Conservation (phyloP, 1,140 invertebrate species). For the Eupeodes corollae region DNA sequence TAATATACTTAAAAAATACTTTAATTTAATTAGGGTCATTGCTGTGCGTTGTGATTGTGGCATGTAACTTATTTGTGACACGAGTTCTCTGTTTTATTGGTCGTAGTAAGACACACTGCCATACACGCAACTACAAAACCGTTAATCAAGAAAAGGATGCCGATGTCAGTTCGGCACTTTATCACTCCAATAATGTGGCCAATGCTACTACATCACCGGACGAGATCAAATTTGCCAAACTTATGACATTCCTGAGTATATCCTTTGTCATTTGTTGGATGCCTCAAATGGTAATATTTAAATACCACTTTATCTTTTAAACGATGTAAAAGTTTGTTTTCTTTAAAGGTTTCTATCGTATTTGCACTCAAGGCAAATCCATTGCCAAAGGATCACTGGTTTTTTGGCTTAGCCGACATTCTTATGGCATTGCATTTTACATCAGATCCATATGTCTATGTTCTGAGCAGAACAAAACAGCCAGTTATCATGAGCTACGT, state of each 20-base stretch:
- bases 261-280: conserved; percentile 76
- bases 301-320: not conserved
- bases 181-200: conserved; percentile 12
- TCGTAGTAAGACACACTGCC: conserved; percentile 23
- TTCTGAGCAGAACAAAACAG: conserved; percentile 49
- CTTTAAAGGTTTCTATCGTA: conserved; percentile 55
- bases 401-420: conserved; percentile 50
- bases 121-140: conserved; percentile 29
- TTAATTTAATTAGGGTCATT: conserved; percentile 46
- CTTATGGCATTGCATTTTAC: conserved; percentile 71
- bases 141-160: conserved; percentile 25
- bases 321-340: not conserved
- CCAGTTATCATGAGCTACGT: conserved; percentile 25
- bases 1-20: not conserved
- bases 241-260: conserved; percentile 71
- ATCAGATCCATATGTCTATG: conserved; percentile 71
- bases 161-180: conserved; percentile 2
- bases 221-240: conserved; percentile 68
- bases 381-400: conserved; percentile 18
- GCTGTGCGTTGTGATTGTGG: conserved; percentile 63
- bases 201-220: conserved; percentile 52
- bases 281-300: conserved; percentile 66
- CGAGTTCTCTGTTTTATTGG: conserved; percentile 55
- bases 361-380: conserved; percentile 42
- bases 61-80: conserved; percentile 72